Evolutionary conservation across 2,797 vertebrate genomes (phyloP), one percentile per base, ranked within the genome.

Genomic region (Sebastes matsubarae): DNA sequence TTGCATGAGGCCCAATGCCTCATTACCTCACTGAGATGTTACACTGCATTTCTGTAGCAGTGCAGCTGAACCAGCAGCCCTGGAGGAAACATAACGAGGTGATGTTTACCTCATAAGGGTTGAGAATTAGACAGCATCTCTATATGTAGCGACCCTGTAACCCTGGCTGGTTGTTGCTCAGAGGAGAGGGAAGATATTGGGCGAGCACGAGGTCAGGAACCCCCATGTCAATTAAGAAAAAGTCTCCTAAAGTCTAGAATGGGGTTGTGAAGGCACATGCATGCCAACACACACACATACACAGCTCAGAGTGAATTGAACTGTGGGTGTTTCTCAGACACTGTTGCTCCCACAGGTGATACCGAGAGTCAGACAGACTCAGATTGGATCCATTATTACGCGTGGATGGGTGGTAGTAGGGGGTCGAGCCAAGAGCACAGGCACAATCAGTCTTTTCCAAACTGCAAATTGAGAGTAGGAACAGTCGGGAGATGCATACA

Each of bases 341-440:
- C 10, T 27, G 58, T 52, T 75, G 30, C 34, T 83, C 55, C 67
- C 36, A 76, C 64, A 22, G 71, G 72, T 65, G 58, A 80, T 42
- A 29, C 24, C 72, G 32, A 68, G 58, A 79, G 58, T 58, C 73
- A 76, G 79, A 77, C 72, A 64, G 77, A 66, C 42, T 42, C 38
- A 79, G 72, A 87, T 38, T 70, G 68, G 65, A 88, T 81, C 60
- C 75, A 59, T 86, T 77, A 88, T 69, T 83, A 75, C 3, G 0
- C 42, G 50, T 30, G 61, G 32, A 79, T 54, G 36, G 50, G 29
- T 24, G 50, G 68, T 18, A 38, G 34, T 18, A 30, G 38, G 73
- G 42, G 66, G 75, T 76, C 2, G 2, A 64, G 75, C 68, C 16
- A 64, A 68, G 60, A 80, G 30, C 52, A 75, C 70, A 77, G 69